Evolutionary conservation across 2,797 vertebrate species (phyloP), one percentile per base, ranked within the genome.

Genomic region (Sardinella longiceps): DNA sequence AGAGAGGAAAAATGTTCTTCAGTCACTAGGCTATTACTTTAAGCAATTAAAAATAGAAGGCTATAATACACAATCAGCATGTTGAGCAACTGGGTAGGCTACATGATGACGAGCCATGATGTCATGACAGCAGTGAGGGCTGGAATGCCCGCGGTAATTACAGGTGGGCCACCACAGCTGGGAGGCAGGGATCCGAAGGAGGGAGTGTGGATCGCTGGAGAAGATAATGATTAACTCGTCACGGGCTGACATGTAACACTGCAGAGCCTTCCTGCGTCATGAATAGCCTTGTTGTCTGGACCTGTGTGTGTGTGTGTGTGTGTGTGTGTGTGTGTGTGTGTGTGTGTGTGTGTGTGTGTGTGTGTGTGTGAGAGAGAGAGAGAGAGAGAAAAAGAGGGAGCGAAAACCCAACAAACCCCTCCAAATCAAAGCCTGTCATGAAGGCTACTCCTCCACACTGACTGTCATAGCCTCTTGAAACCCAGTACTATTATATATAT

Each of bases 141-240:
- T 43, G 70, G 70, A 77, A 77, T 77, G 33, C 33, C 70, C 20
- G 70, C 33, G 23, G 33, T 77, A 77, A 77, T 77, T 77, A 77
- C 70, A 77, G 70, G 70, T 77, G 20, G 70, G 37, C 37, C 70
- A 77, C 70, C 70, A 77, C 70, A 77, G 70, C 70, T 77, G 70
- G 70, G 70, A 77, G 18, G 18, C 70, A 39, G 70, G 18, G 60
- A 30, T 48, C 46, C 46, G 60, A 25, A 25, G 28, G 5, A 43
- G 70, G 70, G 70, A 77, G 70, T 77, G 18, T 1, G 33, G 18
- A 43, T 37, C 18, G 33, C 33, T 77, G 5, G 28, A 43, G 70
- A 43, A 77, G 70, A 39, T 77, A 43, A 43, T 70, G 66, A 70
- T 70, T 70, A 70, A 70, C 66, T 37, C 66, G 28, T 70, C 66